Base-by-base conservation (phyloP, 2,888 invertebrate species). In the Neoascia interrupta region DNA sequence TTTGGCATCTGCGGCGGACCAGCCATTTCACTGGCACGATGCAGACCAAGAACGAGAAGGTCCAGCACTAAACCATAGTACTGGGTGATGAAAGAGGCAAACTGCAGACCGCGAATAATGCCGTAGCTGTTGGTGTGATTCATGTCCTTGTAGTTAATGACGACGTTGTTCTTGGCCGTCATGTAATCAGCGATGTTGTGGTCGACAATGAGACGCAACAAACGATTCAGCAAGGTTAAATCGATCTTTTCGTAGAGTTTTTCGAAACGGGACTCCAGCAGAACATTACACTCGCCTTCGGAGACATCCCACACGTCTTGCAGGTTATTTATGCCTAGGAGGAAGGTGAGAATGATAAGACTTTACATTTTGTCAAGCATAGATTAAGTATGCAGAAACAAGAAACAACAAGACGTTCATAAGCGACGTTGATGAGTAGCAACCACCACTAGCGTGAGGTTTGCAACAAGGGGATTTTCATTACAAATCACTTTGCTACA, bases 171-270 rank as follows among this genome's bases (percentile, higher is more conserved):
- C 90, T 99, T 99, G 1, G 99, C 98, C 0, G 99, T 99, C 98
- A 99, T 99, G 90, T 99, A 99, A 92, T 99, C 99, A 83, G 99
- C 99, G 85, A 99, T 99, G 89, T 99, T 99, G 90, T 99, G 99
- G 90, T 99, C 99, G 37, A 99, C 99, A 84, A 99, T 99, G 60
- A 99, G 90, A 84, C 99, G 94, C 54, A 99, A 90, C 85, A 99
- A 90, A 88, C 99, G 93, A 90, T 99, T 99, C 28, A 99, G 92
- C 18, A 99, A 90, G 0, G 99, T 99, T 87, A 99, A 91, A 92
- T 99, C 99, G 83, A 99, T 99, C 90, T 99, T 99, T 89, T 99
- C 99, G 85, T 99, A 99, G n/a, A 99, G 91, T 87, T 99, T 99
- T 87, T 99, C 99, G 88, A 98, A 98, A 66, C 95, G 94, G 0